A percentile compares a stretch with the other conserved stretches of the same genome.
Conservation (phyloP, 2,888 invertebrate genomes). For the Leptinotarsa rubiginosa region DNA sequence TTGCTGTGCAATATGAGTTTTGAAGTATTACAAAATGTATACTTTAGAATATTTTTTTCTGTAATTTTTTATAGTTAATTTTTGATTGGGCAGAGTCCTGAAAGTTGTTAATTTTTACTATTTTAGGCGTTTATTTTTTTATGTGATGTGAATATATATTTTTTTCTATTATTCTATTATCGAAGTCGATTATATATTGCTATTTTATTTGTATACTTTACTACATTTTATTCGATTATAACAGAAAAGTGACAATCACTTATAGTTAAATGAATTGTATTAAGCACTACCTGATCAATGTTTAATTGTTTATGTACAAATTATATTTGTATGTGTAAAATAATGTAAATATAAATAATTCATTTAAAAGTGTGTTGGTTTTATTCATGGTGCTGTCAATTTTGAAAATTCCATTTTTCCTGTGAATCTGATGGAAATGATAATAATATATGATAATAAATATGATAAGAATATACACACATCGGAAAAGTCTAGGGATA, state of each 20-base stretch:
- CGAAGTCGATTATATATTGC: constrained; percentile 29
- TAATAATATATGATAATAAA: too few species aligned
- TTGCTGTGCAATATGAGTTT: constrained; percentile 56
- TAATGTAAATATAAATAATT: constrained; percentile 48
- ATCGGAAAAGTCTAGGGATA: too few species aligned
- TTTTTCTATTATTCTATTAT: constrained; percentile 26
- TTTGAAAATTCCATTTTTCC: not conserved
- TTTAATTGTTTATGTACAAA: constrained; percentile 55
- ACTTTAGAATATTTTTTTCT: not conserved
- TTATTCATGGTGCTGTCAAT: not conserved
- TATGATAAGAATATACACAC: too few species aligned
- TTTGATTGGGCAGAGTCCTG: constrained; percentile 42
- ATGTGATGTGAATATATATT: constrained; percentile 30
- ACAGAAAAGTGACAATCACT: constrained; percentile 56
- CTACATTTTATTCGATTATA: constrained; percentile 41
- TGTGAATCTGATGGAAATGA: not conserved
- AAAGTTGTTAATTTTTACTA: constrained; percentile 31
- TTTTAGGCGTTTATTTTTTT: constrained; percentile 30
- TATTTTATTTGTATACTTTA: constrained; percentile 37
- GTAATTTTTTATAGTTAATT: constrained; percentile 26
- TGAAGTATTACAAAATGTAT: constrained; percentile 32
- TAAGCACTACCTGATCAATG: constrained; percentile 52
- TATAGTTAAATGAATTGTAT: constrained; percentile 52
- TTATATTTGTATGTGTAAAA: constrained; percentile 54
- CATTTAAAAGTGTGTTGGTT: not conserved